These are phyloP conservation scores for Odobenus rosmarus DNA, from an alignment of 2,113 vertebrate genomes.

Conservation along the genomic window DNA sequence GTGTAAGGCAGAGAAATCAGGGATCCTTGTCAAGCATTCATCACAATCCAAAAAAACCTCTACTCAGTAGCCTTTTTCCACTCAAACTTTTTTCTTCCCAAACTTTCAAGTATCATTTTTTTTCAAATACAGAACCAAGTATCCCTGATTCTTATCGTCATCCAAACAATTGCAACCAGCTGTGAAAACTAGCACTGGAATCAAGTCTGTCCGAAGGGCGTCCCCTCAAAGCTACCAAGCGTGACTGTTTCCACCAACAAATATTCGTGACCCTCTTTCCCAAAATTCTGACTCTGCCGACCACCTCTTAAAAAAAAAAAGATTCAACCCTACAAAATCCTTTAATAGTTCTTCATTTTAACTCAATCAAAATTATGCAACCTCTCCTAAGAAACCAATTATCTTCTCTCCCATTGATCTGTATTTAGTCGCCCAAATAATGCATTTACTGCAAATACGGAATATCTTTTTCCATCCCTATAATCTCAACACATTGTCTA, in stretches of 20 bases:
- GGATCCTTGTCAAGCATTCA: not conserved
- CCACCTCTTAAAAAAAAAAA: constrained; percentile 35
- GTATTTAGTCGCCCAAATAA: not conserved
- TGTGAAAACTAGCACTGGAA: constrained; percentile 76
- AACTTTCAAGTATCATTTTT: not conserved
- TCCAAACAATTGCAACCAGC: constrained; percentile 78
- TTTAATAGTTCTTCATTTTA: constrained; percentile 2
- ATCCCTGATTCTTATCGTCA: constrained; percentile 73
- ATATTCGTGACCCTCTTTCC: not conserved
- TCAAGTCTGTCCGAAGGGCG: not conserved
- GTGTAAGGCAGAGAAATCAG: constrained; percentile 18
- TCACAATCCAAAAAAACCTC: not conserved
- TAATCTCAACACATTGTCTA: not conserved
- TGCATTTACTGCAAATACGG: not conserved
- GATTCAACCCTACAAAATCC: constrained; percentile 40
- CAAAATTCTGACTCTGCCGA: not conserved
- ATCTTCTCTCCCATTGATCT: not conserved
- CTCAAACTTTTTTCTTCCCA: not conserved
- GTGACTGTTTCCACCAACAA: not conserved
- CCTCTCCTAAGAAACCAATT: not conserved
- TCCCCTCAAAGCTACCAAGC: not conserved
- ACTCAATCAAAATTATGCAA: not conserved
- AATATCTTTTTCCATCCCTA: not conserved
- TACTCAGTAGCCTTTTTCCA: constrained; percentile 66
- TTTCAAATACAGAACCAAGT: constrained; percentile 69